Conservation (phyloP, 2,888 invertebrate species). For the Clistopyga incitator region DNA sequence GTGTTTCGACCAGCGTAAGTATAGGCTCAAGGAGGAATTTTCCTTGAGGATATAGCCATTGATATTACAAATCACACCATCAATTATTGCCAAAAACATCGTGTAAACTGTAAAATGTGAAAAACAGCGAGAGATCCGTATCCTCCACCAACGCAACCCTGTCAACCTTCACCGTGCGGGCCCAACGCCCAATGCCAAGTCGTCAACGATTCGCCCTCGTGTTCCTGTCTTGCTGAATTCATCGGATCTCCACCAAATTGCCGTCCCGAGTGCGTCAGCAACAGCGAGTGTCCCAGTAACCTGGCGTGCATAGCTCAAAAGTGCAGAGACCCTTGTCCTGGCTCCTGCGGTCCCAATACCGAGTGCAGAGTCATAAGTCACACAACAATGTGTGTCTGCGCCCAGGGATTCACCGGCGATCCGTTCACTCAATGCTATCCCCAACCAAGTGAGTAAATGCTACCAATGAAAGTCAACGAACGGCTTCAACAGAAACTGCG, state of each 20-base stretch:
- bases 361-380: conserved; percentile 91
- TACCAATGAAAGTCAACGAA: neutral
- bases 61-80: neutral
- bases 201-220: conserved; percentile 86
- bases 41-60: no score
- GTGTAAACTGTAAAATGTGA: neutral
- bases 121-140: conserved; percentile 62
- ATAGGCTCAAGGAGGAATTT: neutral
- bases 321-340: conserved; percentile 92
- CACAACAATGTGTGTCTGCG: conserved; percentile 89
- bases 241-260: conserved; percentile 91
- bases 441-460: conserved; percentile 71
- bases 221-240: conserved; percentile 89
- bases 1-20: conserved; percentile 86
- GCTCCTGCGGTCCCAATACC: conserved; percentile 91
- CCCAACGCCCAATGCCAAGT: conserved; percentile 88
- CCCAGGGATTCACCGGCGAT: conserved; percentile 86
- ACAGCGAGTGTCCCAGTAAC: conserved; percentile 90
- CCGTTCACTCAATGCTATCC: conserved; percentile 85
- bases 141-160: conserved; percentile 69
- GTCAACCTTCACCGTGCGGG: conserved; percentile 83
- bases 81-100: neutral
- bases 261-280: conserved; percentile 91
- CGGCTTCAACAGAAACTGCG: neutral
- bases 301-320: conserved; percentile 91